Evolutionary conservation across 1,140 invertebrate species (phyloP), one percentile per base, ranked within the genome.

Genomic region (Microplitis demolitor): DNA sequence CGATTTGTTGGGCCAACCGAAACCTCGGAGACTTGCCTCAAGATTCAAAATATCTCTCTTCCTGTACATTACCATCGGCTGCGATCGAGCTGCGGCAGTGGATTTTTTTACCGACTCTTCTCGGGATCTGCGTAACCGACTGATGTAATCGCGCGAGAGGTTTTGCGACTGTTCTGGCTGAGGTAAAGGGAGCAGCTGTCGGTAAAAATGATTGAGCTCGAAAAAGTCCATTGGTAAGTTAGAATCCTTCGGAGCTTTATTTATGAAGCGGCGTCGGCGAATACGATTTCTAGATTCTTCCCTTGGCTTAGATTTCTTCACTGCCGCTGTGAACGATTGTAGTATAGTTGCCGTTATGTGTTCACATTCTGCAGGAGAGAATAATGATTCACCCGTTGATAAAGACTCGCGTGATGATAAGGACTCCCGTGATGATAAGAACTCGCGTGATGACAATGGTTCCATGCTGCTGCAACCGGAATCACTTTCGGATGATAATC

Each of bases 1-100:
- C 14, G 64, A 58, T 63, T 11, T 76, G 51, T 77, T 63, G 37
- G 77, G 78, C 81, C 81, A 82, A n/a, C 39, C 69, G 8, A 80
- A 73, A 16, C 74, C 66, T 3, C 79, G 72, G 4, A 82, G 58
- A 13, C 81, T 82, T 8, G 73, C 79, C 2, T 74, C 79, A 2
- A 82, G 71, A 72, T 82, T 81, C 37, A 82, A 37, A 69, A 82
- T 80, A 35, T 82, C 78, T 3, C 81, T 67, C 4, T 74, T 60
- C 11, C 35, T 64, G 56, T 81, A 76, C 3, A 75, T 37, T 11
- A 78, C 24, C 8, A 67, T 77, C 4, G 76, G 2, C 5, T 24
- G 63, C 6, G 3, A 24, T 1, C 24, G 24, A 24, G 24, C 24
- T 24, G 24, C 1, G 24, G 24, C 24, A 24, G 24, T 5, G 11